These are phyloP conservation scores for Trichomycterus rosablanca DNA, from an alignment of 2,113 vertebrate genomes.

Conservation along the genomic window DNA sequence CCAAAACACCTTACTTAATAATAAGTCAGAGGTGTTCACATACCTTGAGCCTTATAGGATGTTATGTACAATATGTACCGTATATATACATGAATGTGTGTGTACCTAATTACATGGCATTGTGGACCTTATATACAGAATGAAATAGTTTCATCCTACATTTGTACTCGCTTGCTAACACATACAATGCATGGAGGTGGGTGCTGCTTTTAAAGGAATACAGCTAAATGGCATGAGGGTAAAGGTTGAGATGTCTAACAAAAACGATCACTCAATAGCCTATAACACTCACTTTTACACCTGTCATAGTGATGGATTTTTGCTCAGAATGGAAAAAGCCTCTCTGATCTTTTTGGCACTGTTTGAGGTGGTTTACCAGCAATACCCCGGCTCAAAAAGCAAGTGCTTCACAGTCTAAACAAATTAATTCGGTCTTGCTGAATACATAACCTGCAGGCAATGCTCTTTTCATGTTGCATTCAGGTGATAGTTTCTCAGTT, in stretches of 20 bases:
- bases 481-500: too few relatives aligned
- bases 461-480: background rate
- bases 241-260: constrained; percentile 18
- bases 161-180: too few relatives aligned
- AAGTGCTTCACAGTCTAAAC: background rate
- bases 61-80: too few relatives aligned
- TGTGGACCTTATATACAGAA: too few relatives aligned
- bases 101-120: too few relatives aligned
- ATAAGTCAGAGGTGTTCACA: too few relatives aligned
- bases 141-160: too few relatives aligned
- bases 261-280: background rate
- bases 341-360: background rate
- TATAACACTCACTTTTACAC: background rate
- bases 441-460: background rate
- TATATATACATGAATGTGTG: too few relatives aligned
- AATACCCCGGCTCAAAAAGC: background rate
- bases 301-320: constrained; percentile 40
- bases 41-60: too few relatives aligned
- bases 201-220: background rate
- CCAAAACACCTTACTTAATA: too few relatives aligned
- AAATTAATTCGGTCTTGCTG: background rate
- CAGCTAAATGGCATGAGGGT: constrained; percentile 8
- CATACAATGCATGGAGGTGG: background rate
- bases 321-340: constrained; percentile 2
- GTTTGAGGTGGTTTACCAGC: background rate